Percentiles rank a stretch among this genome's conserved stretches.
phyloP scores from a whole-genome alignment of 2,888 invertebrate genomes.

The Heliconius aoede region DNA sequence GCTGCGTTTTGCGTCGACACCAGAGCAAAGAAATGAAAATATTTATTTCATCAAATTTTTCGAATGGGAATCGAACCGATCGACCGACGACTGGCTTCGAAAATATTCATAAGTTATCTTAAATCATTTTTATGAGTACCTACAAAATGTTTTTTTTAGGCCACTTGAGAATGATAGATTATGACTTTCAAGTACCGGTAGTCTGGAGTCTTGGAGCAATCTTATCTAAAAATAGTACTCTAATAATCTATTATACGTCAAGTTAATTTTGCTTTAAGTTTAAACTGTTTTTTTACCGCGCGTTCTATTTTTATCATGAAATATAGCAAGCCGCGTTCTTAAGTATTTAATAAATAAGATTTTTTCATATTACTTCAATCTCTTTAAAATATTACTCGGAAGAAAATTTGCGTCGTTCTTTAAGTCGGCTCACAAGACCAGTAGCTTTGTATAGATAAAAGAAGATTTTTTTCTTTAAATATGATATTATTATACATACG shows the following conservation, averaged over 20 bases:
- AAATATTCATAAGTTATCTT: slow-evolving; percentile 59
- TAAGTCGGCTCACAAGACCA: background rate
- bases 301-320: background rate
- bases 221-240: slow-evolving; percentile 45
- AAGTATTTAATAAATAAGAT: slow-evolving; percentile 1
- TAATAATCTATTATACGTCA: slow-evolving; percentile 33
- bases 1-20: no score
- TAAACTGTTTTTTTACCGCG: slow-evolving; percentile 31
- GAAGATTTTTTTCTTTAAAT: background rate
- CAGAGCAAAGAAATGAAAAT: no score
- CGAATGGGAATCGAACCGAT: no score
- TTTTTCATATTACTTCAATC: no score
- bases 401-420: background rate
- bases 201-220: slow-evolving; percentile 43
- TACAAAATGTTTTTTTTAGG: slow-evolving; percentile 51
- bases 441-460: background rate
- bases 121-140: slow-evolving; percentile 55
- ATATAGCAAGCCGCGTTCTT: background rate
- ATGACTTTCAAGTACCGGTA: slow-evolving; percentile 64
- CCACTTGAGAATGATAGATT: slow-evolving; percentile 71
- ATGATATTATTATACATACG: background rate
- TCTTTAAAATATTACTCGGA: no score
- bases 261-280: slow-evolving; percentile 19
- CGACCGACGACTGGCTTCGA: no score
- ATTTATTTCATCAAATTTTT: no score